Evolutionary conservation across 2,797 vertebrate species (phyloP), one percentile per base, ranked within the genome.

Genomic region (Dipus sagitta): DNA sequence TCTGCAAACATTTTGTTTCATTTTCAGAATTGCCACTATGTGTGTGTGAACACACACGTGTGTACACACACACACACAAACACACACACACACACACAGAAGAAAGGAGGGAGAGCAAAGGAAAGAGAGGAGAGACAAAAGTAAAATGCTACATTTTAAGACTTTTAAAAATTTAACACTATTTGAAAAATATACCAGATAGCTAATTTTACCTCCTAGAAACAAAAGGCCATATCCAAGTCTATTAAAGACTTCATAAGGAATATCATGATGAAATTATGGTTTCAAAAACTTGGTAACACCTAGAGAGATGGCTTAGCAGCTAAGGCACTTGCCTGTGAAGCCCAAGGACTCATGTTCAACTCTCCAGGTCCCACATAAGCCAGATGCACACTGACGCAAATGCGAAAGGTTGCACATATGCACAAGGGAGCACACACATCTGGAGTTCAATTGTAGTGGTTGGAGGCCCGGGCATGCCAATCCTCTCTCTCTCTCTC

Each of bases 151-250:
- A 76, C 13, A 34, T 87, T 93, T 96, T 79, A 80, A 85, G 79
- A 82, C 14, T 62, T 62, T 94, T 72, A 90, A 58, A 60, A 88
- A 84, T 96, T 96, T 96, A 71, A 88, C 78, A 76, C 71, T 96
- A 75, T 91, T 95, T 83, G 38, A 42, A 88, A 90, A 88, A 58
- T 87, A 80, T 23, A 68, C 76, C 87, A 95, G 76, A 92, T 72
- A 71, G 92, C 80, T 95, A 90, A 77, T 54, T 42, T 68, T 64
- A 90, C 67, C 86, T 92, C 62, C 90, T 11, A 18, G 79, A 95
- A 84, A 93, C 82, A 93, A 92, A 95, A 84, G 79, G 82, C 68
- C 89, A 89, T 68, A 90, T 77, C 87, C 70, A 67, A 65, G 32
- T 79, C 91, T 54, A 81, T 7, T 86, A 38, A 14, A 77, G 9